Percentiles rank a stretch among this genome's conserved stretches.
Evolutionary conservation across 2,113 vertebrate species (phyloP).

Genomic region (Lates calcarifer): DNA sequence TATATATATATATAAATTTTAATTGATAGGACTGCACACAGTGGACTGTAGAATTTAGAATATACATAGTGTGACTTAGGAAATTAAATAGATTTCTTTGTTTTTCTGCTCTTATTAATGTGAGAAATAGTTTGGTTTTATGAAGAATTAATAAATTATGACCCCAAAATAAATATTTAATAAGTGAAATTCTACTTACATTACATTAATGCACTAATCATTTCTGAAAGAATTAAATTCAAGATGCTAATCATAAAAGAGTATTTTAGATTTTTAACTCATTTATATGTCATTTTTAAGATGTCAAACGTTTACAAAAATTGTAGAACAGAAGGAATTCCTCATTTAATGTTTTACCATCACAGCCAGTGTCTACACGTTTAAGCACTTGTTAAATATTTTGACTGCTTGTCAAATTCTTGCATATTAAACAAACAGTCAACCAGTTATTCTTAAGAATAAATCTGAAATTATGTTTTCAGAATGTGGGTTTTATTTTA

Average conservation of each 20-base stretch:
- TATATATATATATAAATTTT: too few species aligned
- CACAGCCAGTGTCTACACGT: constrained; percentile 34
- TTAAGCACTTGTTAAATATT: constrained; percentile 52
- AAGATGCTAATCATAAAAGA: not conserved
- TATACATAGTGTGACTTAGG: not conserved
- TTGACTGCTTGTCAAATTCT: constrained; percentile 55
- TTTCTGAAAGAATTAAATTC: not conserved
- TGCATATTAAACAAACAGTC: constrained; percentile 36
- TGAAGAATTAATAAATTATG: constrained; percentile 49
- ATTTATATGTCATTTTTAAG: not conserved
- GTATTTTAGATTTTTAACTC: not conserved
- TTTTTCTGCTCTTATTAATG: constrained; percentile 2
- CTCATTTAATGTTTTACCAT: constrained; percentile 19
- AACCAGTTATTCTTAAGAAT: not conserved
- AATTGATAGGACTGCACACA: not conserved
- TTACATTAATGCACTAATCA: not conserved
- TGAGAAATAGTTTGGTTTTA: constrained; percentile 1
- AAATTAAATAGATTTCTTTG: not conserved
- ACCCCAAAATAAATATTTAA: constrained; percentile 22
- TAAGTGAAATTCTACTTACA: constrained; percentile 26
- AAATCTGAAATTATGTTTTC: constrained; percentile 2
- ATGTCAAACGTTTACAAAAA: not conserved
- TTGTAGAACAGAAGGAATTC: constrained; percentile 7
- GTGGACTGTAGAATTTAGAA: not conserved
- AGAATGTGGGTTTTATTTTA: not conserved